Base-by-base conservation (phyloP, 2,888 invertebrate genomes). In the Drosophila macrospina region DNA sequence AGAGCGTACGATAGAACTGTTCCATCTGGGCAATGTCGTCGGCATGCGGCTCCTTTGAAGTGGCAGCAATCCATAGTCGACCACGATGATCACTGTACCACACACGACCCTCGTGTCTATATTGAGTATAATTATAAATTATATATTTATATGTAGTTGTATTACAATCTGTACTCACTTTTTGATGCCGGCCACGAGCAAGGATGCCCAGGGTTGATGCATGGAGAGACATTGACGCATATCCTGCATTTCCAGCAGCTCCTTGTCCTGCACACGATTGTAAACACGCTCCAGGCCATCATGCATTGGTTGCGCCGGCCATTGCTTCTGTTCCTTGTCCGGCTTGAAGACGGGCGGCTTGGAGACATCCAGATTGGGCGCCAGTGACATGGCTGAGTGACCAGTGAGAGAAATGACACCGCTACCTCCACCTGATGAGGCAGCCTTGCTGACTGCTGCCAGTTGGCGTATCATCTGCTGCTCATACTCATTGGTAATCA, bases 121-220 rank as follows among this genome's bases (percentile, higher is more conserved):
- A 86, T 20, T 20, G 20, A 20, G 3, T 20, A 57, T 28, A 6
- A 6, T 7, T 28, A 28, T 8, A 28, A 6, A 28, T 28, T 28
- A 28, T 32, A 8, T 10, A 32, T 8, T 10, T 7, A 8, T 28
- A 7, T 28, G 6, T 28, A 28, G 6, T 28, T 7, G 6, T 26
- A 26, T 26, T 26, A 7, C 8, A 30, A 10, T 32, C 4, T 4
- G 7, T 15, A 26, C 55, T 62, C 88, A 97, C 98, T 94, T 94
- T 93, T 99, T 99, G 78, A 99, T 97, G 54, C 98, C 99, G n/a
- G 95, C 94, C 0, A 98, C 95, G 0, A 99, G 93, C 32, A 99
- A 93, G 0, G 98, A 97, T 0, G 99, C 99, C 95, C 97, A 98
- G 0, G 99, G 99, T 90, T 99, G 99, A 92, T 98, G 98, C 96